These are phyloP conservation scores for Paragorgia papillata DNA, from an alignment of 92 coral and sea anemone species.

Conservation along the genomic window DNA sequence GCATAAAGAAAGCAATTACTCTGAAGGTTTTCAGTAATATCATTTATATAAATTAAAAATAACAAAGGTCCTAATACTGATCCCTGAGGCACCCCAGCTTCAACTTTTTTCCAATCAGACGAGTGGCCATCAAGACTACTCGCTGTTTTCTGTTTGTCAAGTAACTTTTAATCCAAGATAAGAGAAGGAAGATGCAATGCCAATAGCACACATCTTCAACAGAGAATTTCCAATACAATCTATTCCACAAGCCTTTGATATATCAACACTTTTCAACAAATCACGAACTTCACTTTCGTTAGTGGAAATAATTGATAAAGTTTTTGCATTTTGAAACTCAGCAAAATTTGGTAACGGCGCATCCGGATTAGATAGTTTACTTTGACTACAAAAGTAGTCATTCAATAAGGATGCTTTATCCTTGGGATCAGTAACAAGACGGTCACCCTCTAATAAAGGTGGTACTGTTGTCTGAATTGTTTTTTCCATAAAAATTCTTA, in stretches of 20 bases:
- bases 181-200: conserved; percentile 35
- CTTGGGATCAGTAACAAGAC: conserved; percentile 47
- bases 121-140: background rate
- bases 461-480: conserved; percentile 50
- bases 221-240: conserved; percentile 50
- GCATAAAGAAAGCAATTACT: conserved; percentile 35
- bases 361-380: too few relatives aligned
- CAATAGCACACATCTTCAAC: conserved; percentile 31
- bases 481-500: conserved; percentile 45
- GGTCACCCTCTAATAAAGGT: conserved; percentile 45
- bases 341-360: too few relatives aligned
- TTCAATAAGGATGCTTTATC: conserved; percentile 57
- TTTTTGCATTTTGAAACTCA: too few relatives aligned
- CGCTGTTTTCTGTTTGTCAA: too few relatives aligned
- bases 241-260: conserved; percentile 48
- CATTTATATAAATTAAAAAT: conserved; percentile 51
- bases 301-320: too few relatives aligned
- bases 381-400: conserved; percentile 51
- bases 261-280: conserved; percentile 33
- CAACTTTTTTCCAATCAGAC: background rate
- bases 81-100: conserved; percentile 4
- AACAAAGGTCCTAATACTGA: conserved; percentile 43
- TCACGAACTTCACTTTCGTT: conserved; percentile 24
- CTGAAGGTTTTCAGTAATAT: conserved; percentile 30
- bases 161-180: too few relatives aligned